Percentiles rank a stretch among this genome's conserved stretches.
phyloP scores from a whole-genome alignment of 2,113 vertebrate species.

The Hirundichthys speculiger region DNA sequence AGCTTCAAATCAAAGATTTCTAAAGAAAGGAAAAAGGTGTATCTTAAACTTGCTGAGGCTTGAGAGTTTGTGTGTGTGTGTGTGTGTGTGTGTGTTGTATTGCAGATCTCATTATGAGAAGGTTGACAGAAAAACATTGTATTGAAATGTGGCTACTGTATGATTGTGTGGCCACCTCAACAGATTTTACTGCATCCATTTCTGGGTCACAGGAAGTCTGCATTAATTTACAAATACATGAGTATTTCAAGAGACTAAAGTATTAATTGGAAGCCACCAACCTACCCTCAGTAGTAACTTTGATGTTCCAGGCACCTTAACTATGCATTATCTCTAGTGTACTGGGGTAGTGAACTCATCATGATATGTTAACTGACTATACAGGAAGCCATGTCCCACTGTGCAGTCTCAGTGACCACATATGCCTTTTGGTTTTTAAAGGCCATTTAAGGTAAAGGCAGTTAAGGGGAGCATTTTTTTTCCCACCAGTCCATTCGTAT shows the following conservation, averaged over 20 bases:
- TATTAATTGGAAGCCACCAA: conserved; percentile 52
- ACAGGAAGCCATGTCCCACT: conserved; percentile 64
- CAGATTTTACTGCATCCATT: conserved; percentile 42
- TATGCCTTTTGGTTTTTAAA: conserved; percentile 57
- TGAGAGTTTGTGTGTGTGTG: neutral
- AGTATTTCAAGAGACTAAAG: neutral
- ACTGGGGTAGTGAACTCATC: conserved; percentile 51
- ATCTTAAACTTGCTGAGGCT: neutral
- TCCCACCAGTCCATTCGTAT: conserved; percentile 50
- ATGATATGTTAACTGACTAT: conserved; percentile 71
- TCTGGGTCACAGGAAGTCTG: conserved; percentile 52
- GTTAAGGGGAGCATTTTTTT: conserved; percentile 31
- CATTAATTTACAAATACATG: conserved; percentile 59
- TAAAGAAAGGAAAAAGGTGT: neutral
- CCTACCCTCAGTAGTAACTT: conserved; percentile 44
- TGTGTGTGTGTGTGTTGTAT: too few relatives aligned
- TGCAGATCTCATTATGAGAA: conserved; percentile 2
- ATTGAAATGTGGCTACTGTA: too few relatives aligned
- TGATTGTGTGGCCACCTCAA: conserved; percentile 34
- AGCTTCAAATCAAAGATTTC: neutral
- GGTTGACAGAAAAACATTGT: conserved; percentile 28
- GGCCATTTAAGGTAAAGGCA: conserved; percentile 67
- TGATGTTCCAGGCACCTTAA: neutral
- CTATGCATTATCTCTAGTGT: conserved; percentile 61
- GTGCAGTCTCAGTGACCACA: conserved; percentile 48